These are phyloP conservation scores for Sebastes reedi DNA, from an alignment of 2,797 vertebrate genomes.

Conservation along the genomic window DNA sequence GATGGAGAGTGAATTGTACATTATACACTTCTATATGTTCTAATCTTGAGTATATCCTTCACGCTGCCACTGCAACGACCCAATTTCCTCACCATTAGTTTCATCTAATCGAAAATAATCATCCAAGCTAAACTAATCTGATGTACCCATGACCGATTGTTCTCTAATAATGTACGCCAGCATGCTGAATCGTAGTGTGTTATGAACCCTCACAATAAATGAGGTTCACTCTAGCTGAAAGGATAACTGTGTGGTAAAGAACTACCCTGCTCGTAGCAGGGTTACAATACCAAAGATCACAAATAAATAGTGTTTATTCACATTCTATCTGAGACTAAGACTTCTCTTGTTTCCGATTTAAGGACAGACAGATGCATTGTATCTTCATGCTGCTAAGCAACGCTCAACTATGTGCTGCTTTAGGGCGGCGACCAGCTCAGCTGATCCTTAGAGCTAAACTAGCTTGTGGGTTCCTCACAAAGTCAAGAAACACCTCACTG, in stretches of 20 bases:
- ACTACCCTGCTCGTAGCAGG: neutral
- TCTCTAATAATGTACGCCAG: neutral
- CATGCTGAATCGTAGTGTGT: neutral
- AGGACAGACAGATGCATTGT: neutral
- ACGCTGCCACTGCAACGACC: slow-evolving; percentile 14
- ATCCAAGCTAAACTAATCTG: slow-evolving; percentile 25
- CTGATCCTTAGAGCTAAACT: neutral
- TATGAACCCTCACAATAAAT: neutral
- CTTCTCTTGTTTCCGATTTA: neutral
- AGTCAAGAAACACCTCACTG: neutral
- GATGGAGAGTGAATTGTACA: neutral
- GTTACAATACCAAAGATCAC: neutral
- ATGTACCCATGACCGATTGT: slow-evolving; percentile 13
- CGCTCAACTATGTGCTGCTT: neutral
- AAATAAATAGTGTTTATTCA: neutral
- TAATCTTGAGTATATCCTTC: slow-evolving; percentile 36
- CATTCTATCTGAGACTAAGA: neutral
- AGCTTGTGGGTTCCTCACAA: neutral
- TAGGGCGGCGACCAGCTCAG: neutral
- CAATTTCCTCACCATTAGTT: slow-evolving; percentile 20
- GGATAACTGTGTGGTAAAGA: neutral
- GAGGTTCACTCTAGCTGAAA: neutral
- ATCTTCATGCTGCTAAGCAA: neutral
- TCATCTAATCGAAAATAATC: slow-evolving; percentile 23
- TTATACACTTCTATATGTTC: neutral